Evolutionary conservation across 2,888 invertebrate genomes (phyloP).

Genomic region (Agrochola litura): DNA sequence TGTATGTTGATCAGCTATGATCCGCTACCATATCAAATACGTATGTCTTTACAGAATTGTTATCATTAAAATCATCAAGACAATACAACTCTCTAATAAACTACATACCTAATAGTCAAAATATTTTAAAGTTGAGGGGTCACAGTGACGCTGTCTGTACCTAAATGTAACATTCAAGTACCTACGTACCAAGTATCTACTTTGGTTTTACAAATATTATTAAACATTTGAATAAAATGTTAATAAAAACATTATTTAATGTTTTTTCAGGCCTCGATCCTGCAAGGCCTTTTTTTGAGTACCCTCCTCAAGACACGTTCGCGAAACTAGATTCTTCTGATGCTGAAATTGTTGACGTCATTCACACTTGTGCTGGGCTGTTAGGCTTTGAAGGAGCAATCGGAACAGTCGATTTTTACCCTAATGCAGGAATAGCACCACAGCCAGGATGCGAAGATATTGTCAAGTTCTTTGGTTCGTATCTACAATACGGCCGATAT

Average conservation of each 20-base stretch:
- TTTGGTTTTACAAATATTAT: constrained; percentile 2
- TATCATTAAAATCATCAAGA: neutral
- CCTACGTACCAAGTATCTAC: neutral
- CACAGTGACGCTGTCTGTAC: constrained; percentile 1
- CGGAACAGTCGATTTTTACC: constrained; percentile 93
- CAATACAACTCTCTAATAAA: neutral
- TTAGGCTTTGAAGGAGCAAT: constrained; percentile 91
- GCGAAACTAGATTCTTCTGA: constrained; percentile 90
- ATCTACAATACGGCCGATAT: too few species aligned
- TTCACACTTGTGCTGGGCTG: constrained; percentile 93
- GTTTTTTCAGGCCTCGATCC: constrained; percentile 91
- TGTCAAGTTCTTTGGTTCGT: constrained; percentile 73
- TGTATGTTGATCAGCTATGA: neutral
- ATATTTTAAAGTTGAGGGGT: neutral
- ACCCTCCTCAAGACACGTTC: constrained; percentile 87
- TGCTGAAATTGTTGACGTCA: constrained; percentile 91
- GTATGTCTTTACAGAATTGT: neutral
- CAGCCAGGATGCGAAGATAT: constrained; percentile 92
- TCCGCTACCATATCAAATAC: neutral
- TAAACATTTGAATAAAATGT: neutral
- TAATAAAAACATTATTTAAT: neutral
- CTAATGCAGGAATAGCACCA: constrained; percentile 92
- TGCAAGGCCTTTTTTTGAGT: constrained; percentile 92
- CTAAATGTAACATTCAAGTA: neutral
- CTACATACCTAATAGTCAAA: neutral